Evolutionary conservation across 2,113 vertebrate species (phyloP), one percentile per base, ranked within the genome.

Genomic region (Ictalurus punctatus): DNA sequence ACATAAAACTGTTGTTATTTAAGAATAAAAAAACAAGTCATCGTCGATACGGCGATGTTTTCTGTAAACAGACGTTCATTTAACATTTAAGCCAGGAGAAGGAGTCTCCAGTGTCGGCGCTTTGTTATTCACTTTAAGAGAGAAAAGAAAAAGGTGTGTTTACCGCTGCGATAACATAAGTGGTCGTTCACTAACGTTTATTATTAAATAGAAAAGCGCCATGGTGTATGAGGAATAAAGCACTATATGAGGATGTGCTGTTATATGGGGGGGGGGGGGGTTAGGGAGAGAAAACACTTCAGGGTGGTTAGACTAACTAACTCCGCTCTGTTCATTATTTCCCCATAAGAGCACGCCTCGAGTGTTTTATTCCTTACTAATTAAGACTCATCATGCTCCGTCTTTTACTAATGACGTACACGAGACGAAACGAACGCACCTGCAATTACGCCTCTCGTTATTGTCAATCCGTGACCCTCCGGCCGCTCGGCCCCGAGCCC

Each of bases 371-470:
- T 85, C 80, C 86, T 67, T 69, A 37, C 86, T 91, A 76, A 71
- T 88, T 83, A 90, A 48, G 86, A 54, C 71, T 48, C 83, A 73
- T 87, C 78, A 34, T 54, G 81, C 52, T 54, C 27, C 5, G 48
- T 34, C 76, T 48, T 76, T 56, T 58, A 58, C 61, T 89, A 89
- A 89, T 44, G 85, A 80, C 63, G 54, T 27, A 78, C 63, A 40
- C 52, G 52, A 34, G 63, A 69, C 3, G 44, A 85, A 74, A 69
- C 8, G 44, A 85, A 74, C 65, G 37, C 88, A 88, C 79, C 86
- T 90, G 88, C 86, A 83, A 71, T 88, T 83, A 86, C 59, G 10
- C 52, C 83, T 83, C 83, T 86, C 83, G 23, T 88, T 90, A 83
- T 59, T 90, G 86, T 89, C 71, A 63, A 5, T 84, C 69, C 71